Evolutionary conservation across 2,888 invertebrate genomes (phyloP).

Genomic region (Sepioteuthis lessoniana): DNA sequence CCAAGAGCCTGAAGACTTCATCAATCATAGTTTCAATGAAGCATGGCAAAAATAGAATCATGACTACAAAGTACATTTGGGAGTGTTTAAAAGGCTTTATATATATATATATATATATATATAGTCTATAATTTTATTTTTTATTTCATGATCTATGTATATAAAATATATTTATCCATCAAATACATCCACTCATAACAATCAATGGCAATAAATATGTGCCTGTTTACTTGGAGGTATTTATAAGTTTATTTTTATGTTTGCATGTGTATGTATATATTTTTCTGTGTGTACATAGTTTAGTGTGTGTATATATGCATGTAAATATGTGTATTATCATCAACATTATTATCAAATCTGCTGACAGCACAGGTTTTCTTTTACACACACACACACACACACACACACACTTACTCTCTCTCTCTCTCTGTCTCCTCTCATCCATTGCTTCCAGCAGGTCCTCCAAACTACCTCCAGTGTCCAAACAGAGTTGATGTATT

Average conservation of each 20-base stretch:
- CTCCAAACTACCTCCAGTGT: too few relatives aligned
- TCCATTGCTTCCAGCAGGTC: too few relatives aligned
- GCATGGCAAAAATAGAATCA: conserved; percentile 33
- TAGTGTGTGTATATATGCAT: too few relatives aligned
- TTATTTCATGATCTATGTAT: not conserved
- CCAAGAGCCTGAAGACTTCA: conserved; percentile 21
- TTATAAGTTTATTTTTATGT: not conserved
- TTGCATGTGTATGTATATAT: not conserved
- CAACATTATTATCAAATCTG: too few relatives aligned
- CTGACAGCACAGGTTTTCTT: too few relatives aligned
- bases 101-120: not conserved
- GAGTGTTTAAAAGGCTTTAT: conserved; percentile 10
- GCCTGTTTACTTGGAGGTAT: not conserved
- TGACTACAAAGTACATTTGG: conserved; percentile 8
- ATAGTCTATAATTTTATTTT: not conserved
- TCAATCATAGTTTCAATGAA: conserved; percentile 33
- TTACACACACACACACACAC: too few relatives aligned
- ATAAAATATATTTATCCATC: not conserved
- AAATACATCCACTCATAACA: not conserved
- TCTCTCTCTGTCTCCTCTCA: too few relatives aligned
- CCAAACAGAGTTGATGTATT: too few relatives aligned
- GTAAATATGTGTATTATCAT: too few relatives aligned
- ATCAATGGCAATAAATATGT: not conserved
- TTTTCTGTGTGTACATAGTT: too few relatives aligned
- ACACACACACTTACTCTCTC: too few relatives aligned